Percentiles rank a stretch among this genome's conserved stretches.
phyloP scores from a whole-genome alignment of 2,888 invertebrate species.

The Plebejus argus region DNA sequence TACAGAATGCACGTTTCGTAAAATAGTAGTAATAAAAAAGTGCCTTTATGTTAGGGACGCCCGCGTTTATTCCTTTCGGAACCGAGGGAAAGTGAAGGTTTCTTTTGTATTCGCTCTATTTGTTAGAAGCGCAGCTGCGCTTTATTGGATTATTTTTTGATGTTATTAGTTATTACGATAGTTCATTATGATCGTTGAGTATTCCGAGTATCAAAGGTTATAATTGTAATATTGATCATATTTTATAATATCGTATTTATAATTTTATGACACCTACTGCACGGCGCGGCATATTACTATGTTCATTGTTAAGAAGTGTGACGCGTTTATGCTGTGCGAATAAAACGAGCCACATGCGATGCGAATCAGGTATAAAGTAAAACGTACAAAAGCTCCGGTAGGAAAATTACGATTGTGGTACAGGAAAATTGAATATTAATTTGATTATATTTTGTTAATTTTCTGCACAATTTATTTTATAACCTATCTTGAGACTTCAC shows the following conservation, averaged over 20 bases:
- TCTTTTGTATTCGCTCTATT: constrained; percentile 25
- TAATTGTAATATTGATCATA: background rate
- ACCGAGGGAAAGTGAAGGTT: constrained; percentile 25
- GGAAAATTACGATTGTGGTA: too few relatives aligned
- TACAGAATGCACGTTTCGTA: constrained; percentile 59
- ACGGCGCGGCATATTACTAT: too few relatives aligned
- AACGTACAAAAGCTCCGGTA: too few relatives aligned
- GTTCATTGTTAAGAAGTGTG: too few relatives aligned
- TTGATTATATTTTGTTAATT: too few relatives aligned
- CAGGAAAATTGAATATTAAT: too few relatives aligned
- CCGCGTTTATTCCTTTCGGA: constrained; percentile 41
- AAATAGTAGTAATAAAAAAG: constrained; percentile 61
- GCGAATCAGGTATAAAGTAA: too few relatives aligned
- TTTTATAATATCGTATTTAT: background rate
- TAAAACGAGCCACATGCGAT: too few relatives aligned
- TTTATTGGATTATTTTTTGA: constrained; percentile 21
- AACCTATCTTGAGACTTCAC: background rate
- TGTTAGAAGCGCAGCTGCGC: constrained; percentile 6
- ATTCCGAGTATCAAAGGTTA: background rate
- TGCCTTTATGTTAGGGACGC: constrained; percentile 54
- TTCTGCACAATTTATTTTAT: background rate
- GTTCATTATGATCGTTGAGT: background rate
- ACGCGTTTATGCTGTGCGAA: too few relatives aligned
- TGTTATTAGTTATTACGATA: constrained; percentile 5
- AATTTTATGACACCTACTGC: too few relatives aligned